Percentiles rank a stretch among this genome's conserved stretches.
phyloP scores from a whole-genome alignment of 2,113 vertebrate genomes.

The Sisor rabdophorus region DNA sequence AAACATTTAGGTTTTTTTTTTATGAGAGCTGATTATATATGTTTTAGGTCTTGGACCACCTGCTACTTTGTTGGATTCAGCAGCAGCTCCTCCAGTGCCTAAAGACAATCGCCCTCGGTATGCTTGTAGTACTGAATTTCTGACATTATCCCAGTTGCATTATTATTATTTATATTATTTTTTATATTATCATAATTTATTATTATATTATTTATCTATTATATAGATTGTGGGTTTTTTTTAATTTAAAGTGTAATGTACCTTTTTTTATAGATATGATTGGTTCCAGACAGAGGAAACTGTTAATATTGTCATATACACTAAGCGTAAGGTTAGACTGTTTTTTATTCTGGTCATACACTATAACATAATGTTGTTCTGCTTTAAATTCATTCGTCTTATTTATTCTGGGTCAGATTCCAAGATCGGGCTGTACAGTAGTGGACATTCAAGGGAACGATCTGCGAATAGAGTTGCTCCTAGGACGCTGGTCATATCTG shows the following conservation, averaged over 20 bases:
- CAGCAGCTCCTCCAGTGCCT: constrained; percentile 42
- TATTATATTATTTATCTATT: too few species aligned
- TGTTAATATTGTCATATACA: constrained; percentile 82
- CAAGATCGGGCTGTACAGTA: constrained; percentile 72
- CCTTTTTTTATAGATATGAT: constrained; percentile 77
- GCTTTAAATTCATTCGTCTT: background rate
- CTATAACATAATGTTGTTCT: background rate
- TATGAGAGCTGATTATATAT: background rate
- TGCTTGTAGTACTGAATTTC: background rate
- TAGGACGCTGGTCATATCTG: constrained; percentile 82
- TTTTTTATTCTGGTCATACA: background rate
- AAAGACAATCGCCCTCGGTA: constrained; percentile 69
- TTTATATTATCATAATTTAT: too few species aligned
- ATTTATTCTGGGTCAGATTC: constrained; percentile 56
- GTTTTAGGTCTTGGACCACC: constrained; percentile 54
- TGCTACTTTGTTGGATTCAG: constrained; percentile 17
- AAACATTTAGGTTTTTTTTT: background rate
- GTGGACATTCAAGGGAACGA: constrained; percentile 72
- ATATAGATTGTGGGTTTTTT: too few species aligned
- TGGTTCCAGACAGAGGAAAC: constrained; percentile 90
- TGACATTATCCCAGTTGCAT: too few species aligned
- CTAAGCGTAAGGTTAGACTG: constrained; percentile 75
- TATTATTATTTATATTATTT: too few species aligned
- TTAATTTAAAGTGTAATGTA: too few species aligned
- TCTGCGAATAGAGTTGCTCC: constrained; percentile 76